These are phyloP conservation scores for Cheilosia impressa DNA, from an alignment of 2,888 invertebrate genomes.

Conservation along the genomic window DNA sequence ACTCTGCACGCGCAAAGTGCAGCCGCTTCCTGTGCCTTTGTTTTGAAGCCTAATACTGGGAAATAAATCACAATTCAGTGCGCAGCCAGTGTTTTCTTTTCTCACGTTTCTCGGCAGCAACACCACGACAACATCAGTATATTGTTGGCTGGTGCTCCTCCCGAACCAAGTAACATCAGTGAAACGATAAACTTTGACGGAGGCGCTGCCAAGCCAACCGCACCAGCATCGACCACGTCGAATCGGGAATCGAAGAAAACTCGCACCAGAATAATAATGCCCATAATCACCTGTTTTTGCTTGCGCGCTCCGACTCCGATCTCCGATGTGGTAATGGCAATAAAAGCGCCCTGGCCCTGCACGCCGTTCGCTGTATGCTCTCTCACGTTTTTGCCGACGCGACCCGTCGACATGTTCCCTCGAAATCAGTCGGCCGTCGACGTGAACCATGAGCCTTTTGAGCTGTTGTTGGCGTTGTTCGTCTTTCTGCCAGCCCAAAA, in stretches of 20 bases:
- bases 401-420: constrained; percentile 58
- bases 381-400: constrained; percentile 71
- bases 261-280: constrained; percentile 67
- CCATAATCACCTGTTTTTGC: constrained; percentile 75
- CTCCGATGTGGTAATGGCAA: constrained; percentile 71
- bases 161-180: constrained; percentile 30
- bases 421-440: constrained; percentile 57
- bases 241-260: constrained; percentile 65
- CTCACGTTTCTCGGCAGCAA: constrained; percentile 69
- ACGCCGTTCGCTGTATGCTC: constrained; percentile 48
- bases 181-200: constrained; percentile 45
- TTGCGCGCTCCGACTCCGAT: not conserved
- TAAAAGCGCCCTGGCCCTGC: constrained; percentile 58
- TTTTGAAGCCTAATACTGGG: constrained; percentile 36
- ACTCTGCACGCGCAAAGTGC: constrained; percentile 37
- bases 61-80: constrained; percentile 68
- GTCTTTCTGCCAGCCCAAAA: not conserved
- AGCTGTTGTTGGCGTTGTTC: constrained; percentile 4
- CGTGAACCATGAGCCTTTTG: constrained; percentile 29
- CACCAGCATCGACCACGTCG: constrained; percentile 45
- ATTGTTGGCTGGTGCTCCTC: not conserved
- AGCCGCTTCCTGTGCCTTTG: constrained; percentile 67
- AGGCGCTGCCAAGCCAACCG: constrained; percentile 31
- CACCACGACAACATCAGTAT: not conserved
- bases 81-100: constrained; percentile 66